phyloP scores from a whole-genome alignment of 2,888 invertebrate genomes.

The Lepidocyrtoides sp. region DNA sequence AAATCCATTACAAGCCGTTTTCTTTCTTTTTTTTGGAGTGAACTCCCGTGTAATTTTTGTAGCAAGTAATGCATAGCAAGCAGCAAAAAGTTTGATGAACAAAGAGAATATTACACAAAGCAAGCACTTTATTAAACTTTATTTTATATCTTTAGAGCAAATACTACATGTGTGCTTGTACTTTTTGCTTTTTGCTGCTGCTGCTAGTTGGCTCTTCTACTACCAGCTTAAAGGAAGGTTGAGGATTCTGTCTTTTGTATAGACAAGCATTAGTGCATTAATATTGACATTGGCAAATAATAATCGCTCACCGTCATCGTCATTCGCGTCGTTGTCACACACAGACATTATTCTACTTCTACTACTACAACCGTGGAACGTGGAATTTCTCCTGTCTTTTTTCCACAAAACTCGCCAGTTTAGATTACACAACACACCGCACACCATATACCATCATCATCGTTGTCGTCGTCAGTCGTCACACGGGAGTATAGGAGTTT shows the following conservation, averaged over 20 bases:
- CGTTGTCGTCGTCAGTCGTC: too few species aligned
- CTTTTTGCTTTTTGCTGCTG: too few species aligned
- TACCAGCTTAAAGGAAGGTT: conserved; percentile 31
- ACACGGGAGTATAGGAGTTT: background rate
- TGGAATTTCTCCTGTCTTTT: conserved; percentile 2
- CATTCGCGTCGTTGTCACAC: conserved; percentile 6
- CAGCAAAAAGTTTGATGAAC: background rate
- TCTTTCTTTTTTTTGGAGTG: background rate
- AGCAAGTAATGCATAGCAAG: background rate
- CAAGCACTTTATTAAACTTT: background rate
- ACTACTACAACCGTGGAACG: too few species aligned
- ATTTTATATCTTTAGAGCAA: background rate
- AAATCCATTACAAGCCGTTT: background rate
- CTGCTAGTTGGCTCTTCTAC: too few species aligned
- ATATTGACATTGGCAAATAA: conserved; percentile 61
- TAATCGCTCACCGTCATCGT: conserved; percentile 18
- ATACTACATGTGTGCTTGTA: too few species aligned
- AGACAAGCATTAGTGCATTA: conserved; percentile 17
- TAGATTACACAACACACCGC: conserved; percentile 1
- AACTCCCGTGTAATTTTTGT: background rate
- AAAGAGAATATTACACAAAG: background rate
- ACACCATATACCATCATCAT: too few species aligned
- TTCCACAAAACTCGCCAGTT: conserved; percentile 41
- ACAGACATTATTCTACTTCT: background rate
- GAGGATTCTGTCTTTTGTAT: conserved; percentile 48